A percentile compares a stretch with the other conserved stretches of the same genome.
phyloP scores from a whole-genome alignment of 2,888 invertebrate species.

The Rosalia funebris region DNA sequence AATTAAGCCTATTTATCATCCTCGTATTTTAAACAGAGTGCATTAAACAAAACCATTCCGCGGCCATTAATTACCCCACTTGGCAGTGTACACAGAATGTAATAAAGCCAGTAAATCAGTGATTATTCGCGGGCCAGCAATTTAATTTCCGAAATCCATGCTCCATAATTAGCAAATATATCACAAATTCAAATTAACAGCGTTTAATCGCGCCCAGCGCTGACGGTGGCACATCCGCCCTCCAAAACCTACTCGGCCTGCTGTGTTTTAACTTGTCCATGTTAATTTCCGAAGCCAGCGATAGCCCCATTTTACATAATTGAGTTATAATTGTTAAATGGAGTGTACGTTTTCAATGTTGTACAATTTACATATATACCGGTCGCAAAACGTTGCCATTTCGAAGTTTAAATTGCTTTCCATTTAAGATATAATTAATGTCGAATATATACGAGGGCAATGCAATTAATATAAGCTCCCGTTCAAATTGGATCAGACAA shows the following conservation, averaged over 20 bases:
- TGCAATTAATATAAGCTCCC: neutral
- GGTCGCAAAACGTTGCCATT: constrained; percentile 51
- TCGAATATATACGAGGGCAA: constrained; percentile 5
- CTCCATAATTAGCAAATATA: constrained; percentile 62
- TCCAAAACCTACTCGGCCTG: constrained; percentile 48
- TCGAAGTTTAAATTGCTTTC: constrained; percentile 52
- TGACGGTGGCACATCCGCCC: constrained; percentile 53
- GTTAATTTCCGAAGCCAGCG: constrained; percentile 64
- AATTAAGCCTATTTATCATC: constrained; percentile 26
- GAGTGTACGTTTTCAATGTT: constrained; percentile 62
- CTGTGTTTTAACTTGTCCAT: constrained; percentile 61
- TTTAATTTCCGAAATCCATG: constrained; percentile 61
- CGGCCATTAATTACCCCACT: constrained; percentile 40
- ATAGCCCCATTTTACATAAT: constrained; percentile 64
- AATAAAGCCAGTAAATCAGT: constrained; percentile 53
- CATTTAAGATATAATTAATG: constrained; percentile 53
- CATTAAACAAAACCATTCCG: constrained; percentile 28
- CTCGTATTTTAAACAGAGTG: constrained; percentile 26
- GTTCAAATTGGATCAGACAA: too few species aligned
- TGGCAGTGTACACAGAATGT: constrained; percentile 35
- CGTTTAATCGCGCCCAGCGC: constrained; percentile 52
- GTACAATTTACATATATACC: constrained; percentile 62
- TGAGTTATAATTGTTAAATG: constrained; percentile 65
- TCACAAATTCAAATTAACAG: constrained; percentile 62
- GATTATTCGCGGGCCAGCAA: constrained; percentile 54